A percentile compares a stretch with the other conserved stretches of the same genome.
phyloP scores from a whole-genome alignment of 2,888 invertebrate species.

The Meandrusa payeni region DNA sequence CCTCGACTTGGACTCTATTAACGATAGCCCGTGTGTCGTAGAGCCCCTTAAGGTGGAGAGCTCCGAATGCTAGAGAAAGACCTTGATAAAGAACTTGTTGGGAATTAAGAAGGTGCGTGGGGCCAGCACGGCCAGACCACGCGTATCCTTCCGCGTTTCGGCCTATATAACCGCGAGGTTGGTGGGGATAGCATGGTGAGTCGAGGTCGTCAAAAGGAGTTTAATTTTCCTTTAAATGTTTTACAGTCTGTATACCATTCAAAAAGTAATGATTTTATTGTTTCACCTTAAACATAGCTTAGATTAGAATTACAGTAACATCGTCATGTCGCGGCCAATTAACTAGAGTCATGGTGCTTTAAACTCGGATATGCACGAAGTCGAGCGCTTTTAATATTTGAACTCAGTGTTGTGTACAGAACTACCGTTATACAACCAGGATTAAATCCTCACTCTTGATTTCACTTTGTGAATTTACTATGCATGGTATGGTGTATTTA shows the following conservation, averaged over 20 bases:
- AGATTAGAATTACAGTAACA: conserved; percentile 19
- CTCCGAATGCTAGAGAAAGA: too few relatives aligned
- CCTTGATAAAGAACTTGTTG: too few relatives aligned
- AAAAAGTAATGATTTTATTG: background rate
- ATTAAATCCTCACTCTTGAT: conserved; percentile 73
- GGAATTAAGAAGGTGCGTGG: too few relatives aligned
- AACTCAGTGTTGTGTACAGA: conserved; percentile 57
- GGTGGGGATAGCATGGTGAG: too few relatives aligned
- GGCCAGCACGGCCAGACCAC: too few relatives aligned
- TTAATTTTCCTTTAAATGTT: background rate
- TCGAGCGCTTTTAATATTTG: conserved; percentile 59
- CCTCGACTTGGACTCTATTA: too few relatives aligned
- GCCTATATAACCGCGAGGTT: too few relatives aligned
- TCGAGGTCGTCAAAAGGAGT: background rate
- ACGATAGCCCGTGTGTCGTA: too few relatives aligned
- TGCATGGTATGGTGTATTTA: too few relatives aligned
- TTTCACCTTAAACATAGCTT: conserved; percentile 29
- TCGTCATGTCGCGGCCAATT: conserved; percentile 33
- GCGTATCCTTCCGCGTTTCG: too few relatives aligned
- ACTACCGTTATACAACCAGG: conserved; percentile 57
- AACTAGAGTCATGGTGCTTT: conserved; percentile 53
- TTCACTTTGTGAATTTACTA: conserved; percentile 64
- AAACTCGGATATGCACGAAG: conserved; percentile 54
- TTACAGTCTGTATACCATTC: too few relatives aligned
- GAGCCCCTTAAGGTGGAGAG: too few relatives aligned